Evolutionary conservation across 2,797 vertebrate genomes (phyloP), one percentile per base, ranked within the genome.

Genomic region (Neopelma chrysocephalum): DNA sequence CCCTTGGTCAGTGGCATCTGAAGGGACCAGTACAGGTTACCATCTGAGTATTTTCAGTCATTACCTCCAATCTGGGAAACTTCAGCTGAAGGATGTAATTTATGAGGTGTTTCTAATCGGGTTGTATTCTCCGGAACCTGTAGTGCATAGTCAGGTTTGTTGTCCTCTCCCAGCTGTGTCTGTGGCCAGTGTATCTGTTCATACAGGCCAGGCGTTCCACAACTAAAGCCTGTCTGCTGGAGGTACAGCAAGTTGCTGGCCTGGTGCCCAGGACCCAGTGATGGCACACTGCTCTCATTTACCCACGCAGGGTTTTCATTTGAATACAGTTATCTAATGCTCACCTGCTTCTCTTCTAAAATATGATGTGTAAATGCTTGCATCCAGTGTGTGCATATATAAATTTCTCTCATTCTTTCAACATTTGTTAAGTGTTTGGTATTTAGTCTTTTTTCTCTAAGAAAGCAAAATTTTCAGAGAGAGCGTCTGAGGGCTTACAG

Each of bases 131-230:
- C 45, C 29, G 56, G 36, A 21, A 43, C 32, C 25, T 40, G 18
- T 45, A 43, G 34, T 9, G 15, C 29, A 2, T 19, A 16, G 54
- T 32, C 48, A 38, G 54, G n/a, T 57, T 91, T 68, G 29, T 54
- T 57, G n/a, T 42, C 40, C 38, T 53, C 62, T 84, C 26, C 38
- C n/a, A 36, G 43, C 56, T 84, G 19, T 58, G 50, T 29, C 62
- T 58, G 50, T 56, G 57, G 43, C 43, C n/a, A 29, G 0, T 32
- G 36, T 54, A 23, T 60, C 48, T 81, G 27, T 71, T 81, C 8
- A 2, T 26, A 15, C 11, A 60, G 47, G 15, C 34, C 71, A 47
- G 51, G 22, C 0, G 0, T 64, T 81, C 34, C 36, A 53, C 40
- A 54, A 13, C 23, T 48, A 60, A 54, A 76, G 6, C 45, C 70